Conservation (phyloP, 2,113 vertebrate species). For the Urocynchramus pylzowi region DNA sequence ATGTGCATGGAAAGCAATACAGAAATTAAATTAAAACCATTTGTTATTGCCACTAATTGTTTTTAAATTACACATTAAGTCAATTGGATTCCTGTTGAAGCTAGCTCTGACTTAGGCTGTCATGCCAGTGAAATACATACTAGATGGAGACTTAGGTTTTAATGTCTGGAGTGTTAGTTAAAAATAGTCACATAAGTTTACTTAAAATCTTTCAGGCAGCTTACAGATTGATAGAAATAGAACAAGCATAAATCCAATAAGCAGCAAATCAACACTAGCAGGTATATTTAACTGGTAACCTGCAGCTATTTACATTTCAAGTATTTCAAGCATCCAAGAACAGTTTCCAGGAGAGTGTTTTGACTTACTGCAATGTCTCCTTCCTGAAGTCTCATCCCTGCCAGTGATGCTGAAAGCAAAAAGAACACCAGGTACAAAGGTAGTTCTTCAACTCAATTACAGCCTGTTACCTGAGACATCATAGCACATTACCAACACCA, state of each 20-base stretch:
- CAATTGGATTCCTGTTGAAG: slow-evolving; percentile 43
- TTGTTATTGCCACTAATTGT: slow-evolving; percentile 66
- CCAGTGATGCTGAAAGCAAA: slow-evolving; percentile 85
- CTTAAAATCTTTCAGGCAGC: slow-evolving; percentile 8
- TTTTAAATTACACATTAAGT: slow-evolving; percentile 68
- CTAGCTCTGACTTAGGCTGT: not conserved
- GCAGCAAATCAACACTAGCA: not conserved
- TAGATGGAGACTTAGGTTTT: not conserved
- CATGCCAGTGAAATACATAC: not conserved
- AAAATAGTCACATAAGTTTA: slow-evolving; percentile 26
- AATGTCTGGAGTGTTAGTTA: not conserved
- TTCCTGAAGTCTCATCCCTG: slow-evolving; percentile 89
- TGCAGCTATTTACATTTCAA: not conserved
- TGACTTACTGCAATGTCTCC: slow-evolving; percentile 91
- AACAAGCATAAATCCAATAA: not conserved
- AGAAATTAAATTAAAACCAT: slow-evolving; percentile 71
- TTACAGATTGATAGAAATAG: slow-evolving; percentile 7
- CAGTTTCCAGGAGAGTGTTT: not conserved
- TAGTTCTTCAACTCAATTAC: not conserved
- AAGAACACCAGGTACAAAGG: not conserved
- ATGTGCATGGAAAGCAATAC: slow-evolving; percentile 46
- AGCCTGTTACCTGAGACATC: not conserved
- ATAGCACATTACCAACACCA: not conserved
- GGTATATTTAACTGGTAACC: not conserved
- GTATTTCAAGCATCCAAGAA: not conserved